Percentiles rank a stretch among this genome's conserved stretches.
Conservation (phyloP, 2,113 vertebrate species). For the Otis tarda region DNA sequence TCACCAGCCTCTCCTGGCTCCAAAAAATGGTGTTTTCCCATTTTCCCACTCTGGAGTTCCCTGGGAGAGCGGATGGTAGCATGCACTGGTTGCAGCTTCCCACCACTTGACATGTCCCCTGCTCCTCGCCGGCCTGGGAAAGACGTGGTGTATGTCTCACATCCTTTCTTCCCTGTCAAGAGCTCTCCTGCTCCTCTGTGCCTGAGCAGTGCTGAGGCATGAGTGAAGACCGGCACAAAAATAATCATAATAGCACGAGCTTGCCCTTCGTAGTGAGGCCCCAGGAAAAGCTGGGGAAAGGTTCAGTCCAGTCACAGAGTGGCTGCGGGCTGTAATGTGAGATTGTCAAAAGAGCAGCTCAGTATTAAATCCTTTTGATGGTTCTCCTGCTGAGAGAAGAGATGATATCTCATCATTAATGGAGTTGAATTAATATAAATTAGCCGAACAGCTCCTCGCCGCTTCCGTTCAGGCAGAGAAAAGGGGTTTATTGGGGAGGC, state of each 20-base stretch:
- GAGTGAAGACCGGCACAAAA: background rate
- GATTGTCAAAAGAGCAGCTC: constrained; percentile 12
- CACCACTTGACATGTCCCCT: background rate
- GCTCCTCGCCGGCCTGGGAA: background rate
- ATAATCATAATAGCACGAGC: background rate
- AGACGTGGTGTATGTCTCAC: fast-evolving
- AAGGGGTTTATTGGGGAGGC: constrained; percentile 66
- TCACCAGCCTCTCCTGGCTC: background rate
- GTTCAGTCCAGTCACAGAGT: background rate
- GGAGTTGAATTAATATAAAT: constrained; percentile 84
- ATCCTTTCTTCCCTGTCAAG: background rate
- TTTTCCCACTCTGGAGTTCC: background rate
- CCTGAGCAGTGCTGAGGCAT: background rate
- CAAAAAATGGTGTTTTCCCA: background rate
- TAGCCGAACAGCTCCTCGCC: constrained; percentile 49
- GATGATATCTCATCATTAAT: constrained; percentile 80
- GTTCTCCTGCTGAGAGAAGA: constrained; percentile 59
- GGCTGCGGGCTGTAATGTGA: background rate
- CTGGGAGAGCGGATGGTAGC: background rate
- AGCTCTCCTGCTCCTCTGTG: background rate
- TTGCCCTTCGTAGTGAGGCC: background rate
- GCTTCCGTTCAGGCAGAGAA: constrained; percentile 70
- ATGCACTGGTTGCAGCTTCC: background rate
- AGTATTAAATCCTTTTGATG: constrained; percentile 72
- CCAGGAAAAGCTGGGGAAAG: background rate